Base-by-base conservation (phyloP, 2,113 vertebrate genomes). In the Urocitellus parryii region DNA sequence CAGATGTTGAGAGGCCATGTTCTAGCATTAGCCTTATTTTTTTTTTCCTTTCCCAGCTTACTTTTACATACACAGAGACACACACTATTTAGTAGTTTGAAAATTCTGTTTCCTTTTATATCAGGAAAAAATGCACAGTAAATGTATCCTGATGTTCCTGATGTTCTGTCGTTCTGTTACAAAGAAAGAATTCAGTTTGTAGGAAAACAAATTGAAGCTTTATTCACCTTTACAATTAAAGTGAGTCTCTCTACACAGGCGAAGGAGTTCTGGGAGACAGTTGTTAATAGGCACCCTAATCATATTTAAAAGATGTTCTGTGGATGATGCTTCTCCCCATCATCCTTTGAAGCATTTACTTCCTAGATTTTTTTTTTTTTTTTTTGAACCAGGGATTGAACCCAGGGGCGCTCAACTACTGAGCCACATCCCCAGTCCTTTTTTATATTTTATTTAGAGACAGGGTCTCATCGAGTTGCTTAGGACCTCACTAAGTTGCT, bases 71-170 rank as follows among this genome's bases (percentile, higher is more conserved):
- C 17, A 51, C 34, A 34, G 34, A 56, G 2, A 45, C 27, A 48
- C 25, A 61, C 25, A 68, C 10, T 92, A 34, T 25, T 58, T 3
- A 29, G 8, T 34, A 63, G 11, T 87, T 53, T 80, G 42, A 94
- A 81, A 92, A 84, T 90, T 83, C 11, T 32, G 34, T 92, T 83
- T 90, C 58, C 70, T 91, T 76, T 79, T 67, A 78, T n/a, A 65
- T 42, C 37, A 78, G 61, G 37, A 65, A 79, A 76, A 91, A 80
- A 25, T 2, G 48, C 37, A 13, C 25, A 48, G 14, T 80, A 14
- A 77, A 51, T 18, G 24, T 37, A 73, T 68, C 45, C 61, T 10
- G 45, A 22, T 12, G 17, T 74, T 68, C 45, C 53, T 10, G 45
- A 22, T 12, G 17, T 74, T 93, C 37, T 87, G 45, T 70, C 29